phyloP scores from a whole-genome alignment of 2,113 vertebrate genomes.

The Camelus dromedarius region DNA sequence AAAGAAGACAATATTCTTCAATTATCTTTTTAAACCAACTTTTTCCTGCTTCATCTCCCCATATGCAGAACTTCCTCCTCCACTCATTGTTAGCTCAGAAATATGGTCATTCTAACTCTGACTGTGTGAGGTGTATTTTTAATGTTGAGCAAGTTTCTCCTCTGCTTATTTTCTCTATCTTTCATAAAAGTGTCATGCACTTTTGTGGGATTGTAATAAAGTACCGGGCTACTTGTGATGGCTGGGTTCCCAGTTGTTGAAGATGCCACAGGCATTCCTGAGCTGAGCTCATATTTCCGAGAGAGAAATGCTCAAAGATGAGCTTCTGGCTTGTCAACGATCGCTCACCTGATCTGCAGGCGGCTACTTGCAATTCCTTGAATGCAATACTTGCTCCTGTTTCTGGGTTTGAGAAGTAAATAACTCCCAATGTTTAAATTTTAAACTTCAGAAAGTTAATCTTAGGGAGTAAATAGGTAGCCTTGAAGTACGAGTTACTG shows the following conservation, averaged over 20 bases:
- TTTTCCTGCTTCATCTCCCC: not conserved
- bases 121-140: not conserved
- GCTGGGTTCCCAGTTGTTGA: constrained; percentile 40
- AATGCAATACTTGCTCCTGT: not conserved
- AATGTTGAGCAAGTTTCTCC: constrained; percentile 2
- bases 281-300: constrained; percentile 54
- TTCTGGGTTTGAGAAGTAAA: not conserved
- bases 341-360: constrained; percentile 7
- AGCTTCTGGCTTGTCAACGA: constrained; percentile 15
- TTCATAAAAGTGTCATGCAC: not conserved
- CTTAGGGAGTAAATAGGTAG: not conserved
- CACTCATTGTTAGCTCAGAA: not conserved
- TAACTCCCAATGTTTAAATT: not conserved
- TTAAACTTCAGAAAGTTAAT: constrained; percentile 19
- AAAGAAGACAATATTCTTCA: not conserved
- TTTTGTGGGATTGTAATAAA: constrained; percentile 27
- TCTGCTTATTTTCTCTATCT: not conserved
- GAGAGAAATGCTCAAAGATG: constrained; percentile 27
- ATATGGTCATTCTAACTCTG: not conserved
- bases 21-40: not conserved
- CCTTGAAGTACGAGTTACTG: not conserved
- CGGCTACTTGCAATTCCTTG: constrained; percentile 46
- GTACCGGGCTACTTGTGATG: not conserved
- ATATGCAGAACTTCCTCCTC: not conserved
- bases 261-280: constrained; percentile 62